Percentiles rank a stretch among this genome's conserved stretches.
Evolutionary conservation across 2,113 vertebrate genomes (phyloP).

Genomic region (Neomonachus schauinslandi): DNA sequence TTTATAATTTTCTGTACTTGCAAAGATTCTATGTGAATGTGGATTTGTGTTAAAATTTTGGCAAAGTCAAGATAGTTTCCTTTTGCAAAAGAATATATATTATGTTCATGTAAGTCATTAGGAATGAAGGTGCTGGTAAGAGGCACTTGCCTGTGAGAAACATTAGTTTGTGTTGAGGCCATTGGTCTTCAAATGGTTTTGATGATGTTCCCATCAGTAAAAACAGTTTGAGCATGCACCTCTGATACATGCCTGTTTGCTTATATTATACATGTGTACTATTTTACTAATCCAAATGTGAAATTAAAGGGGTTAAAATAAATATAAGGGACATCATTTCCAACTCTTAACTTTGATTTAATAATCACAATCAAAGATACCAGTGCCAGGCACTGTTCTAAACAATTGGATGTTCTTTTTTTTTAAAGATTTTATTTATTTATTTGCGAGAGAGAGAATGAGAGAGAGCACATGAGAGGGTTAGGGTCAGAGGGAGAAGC

Average conservation of each 20-base stretch:
- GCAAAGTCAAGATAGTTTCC: background rate
- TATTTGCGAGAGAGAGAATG: too few relatives aligned
- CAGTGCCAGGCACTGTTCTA: background rate
- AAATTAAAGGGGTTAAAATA: background rate
- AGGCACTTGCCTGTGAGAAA: background rate
- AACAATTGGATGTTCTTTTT: background rate
- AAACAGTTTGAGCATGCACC: background rate
- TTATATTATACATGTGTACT: accelerated
- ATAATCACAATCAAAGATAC: background rate
- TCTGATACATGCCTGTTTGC: accelerated
- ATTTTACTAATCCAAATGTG: background rate
- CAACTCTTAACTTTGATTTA: background rate
- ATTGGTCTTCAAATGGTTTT: background rate
- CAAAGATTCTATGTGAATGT: background rate
- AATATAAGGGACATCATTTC: background rate
- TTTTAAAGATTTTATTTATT: too few relatives aligned
- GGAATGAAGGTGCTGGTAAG: background rate
- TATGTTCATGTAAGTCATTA: background rate
- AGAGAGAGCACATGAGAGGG: too few relatives aligned
- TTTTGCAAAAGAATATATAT: background rate
- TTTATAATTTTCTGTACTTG: background rate
- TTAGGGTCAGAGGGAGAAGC: too few relatives aligned
- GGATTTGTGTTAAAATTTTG: background rate
- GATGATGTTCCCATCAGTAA: background rate
- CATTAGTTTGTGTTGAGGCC: background rate